phyloP scores from a whole-genome alignment of 2,797 vertebrate species.

The Danio choprae region DNA sequence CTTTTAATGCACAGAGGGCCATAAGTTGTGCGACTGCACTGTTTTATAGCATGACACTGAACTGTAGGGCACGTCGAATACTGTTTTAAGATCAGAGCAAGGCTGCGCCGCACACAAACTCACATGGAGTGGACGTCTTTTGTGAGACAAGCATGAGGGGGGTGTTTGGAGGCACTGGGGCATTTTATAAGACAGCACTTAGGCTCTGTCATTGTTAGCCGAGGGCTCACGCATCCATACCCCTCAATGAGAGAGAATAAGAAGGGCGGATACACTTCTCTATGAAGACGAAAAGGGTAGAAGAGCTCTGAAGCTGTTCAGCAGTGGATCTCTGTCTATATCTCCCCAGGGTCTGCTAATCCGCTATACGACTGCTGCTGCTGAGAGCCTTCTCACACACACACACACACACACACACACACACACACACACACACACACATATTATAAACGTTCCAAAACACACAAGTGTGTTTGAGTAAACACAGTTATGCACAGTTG shows the following conservation, averaged over 20 bases:
- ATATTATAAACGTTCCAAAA: not conserved
- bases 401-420: not conserved
- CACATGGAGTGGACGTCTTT: not conserved
- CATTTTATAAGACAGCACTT: slow-evolving; percentile 84
- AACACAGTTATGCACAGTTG: not conserved
- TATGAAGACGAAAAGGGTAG: slow-evolving; percentile 59
- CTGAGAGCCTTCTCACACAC: slow-evolving; percentile 41
- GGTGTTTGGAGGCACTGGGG: slow-evolving; percentile 76
- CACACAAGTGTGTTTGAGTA: not conserved
- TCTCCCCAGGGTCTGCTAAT: slow-evolving; percentile 71
- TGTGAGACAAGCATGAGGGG: slow-evolving; percentile 11
- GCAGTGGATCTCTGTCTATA: slow-evolving; percentile 63
- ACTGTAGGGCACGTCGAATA: slow-evolving; percentile 21
- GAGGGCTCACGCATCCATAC: slow-evolving; percentile 77
- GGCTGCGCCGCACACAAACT: slow-evolving; percentile 5
- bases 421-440: slow-evolving; percentile 36
- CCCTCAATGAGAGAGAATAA: slow-evolving; percentile 79
- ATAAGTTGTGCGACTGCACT: slow-evolving; percentile 23
- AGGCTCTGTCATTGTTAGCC: slow-evolving; percentile 76
- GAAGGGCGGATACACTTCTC: slow-evolving; percentile 76
- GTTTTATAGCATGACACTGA: slow-evolving; percentile 49
- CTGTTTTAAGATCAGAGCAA: slow-evolving; percentile 36
- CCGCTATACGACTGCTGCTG: slow-evolving; percentile 64
- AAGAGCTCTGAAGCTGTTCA: slow-evolving; percentile 59
- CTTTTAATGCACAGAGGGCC: slow-evolving; percentile 22